Evolutionary conservation across 2,888 invertebrate species (phyloP).

Genomic region (Lamellibrachia columna): DNA sequence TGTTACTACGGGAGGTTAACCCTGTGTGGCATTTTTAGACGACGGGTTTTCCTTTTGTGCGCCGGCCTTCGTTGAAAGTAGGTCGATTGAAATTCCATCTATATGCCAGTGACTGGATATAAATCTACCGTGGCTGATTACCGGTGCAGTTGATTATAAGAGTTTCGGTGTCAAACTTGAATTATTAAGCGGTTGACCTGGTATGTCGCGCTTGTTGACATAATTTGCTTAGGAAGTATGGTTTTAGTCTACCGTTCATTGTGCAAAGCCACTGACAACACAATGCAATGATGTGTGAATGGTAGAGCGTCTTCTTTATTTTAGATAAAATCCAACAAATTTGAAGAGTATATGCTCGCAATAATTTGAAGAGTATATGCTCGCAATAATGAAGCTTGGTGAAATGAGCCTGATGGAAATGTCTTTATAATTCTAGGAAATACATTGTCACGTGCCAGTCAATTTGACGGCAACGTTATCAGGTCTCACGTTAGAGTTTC

Average conservation of each 20-base stretch:
- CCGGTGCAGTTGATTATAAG: not conserved
- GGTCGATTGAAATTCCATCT: not conserved
- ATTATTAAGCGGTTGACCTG: not conserved
- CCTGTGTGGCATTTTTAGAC: not conserved
- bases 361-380: no score
- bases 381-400: no score
- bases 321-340: no score
- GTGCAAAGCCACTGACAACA: not conserved
- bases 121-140: not conserved
- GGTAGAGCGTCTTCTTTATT: not conserved
- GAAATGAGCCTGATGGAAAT: no score
- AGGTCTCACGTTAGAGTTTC: not conserved
- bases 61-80: not conserved
- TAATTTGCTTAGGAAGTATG: not conserved
- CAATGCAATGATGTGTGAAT: not conserved
- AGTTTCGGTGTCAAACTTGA: not conserved
- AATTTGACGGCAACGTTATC: not conserved
- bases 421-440: no score
- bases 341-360: no score
- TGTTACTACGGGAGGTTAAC: not conserved
- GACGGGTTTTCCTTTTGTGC: not conserved
- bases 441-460: not conserved
- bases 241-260: not conserved
- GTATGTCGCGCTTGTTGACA: not conserved
- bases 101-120: not conserved